Evolutionary conservation across 1,140 invertebrate species (phyloP).

Genomic region (Asobara japonica): DNA sequence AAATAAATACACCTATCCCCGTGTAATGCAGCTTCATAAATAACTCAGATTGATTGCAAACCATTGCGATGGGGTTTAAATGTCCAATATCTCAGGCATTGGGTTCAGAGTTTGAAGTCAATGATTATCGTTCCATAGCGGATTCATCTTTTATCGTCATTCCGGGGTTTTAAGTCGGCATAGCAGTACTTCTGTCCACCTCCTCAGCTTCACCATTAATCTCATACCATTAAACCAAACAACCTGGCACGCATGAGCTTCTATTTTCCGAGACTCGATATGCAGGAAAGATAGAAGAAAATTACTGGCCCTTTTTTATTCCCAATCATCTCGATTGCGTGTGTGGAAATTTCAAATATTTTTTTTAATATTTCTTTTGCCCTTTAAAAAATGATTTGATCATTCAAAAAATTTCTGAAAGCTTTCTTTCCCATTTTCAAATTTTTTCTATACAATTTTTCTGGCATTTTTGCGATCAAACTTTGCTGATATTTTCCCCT

Average conservation of each 20-base stretch:
- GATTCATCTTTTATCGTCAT: background rate
- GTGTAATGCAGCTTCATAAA: background rate
- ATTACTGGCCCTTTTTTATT: background rate
- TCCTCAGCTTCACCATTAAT: conserved; percentile 37
- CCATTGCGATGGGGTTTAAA: background rate
- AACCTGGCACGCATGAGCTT: conserved; percentile 43
- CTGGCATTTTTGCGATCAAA: too few relatives aligned
- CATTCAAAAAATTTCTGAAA: too few relatives aligned
- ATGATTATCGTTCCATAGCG: background rate
- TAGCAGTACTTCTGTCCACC: background rate
- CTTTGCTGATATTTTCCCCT: too few relatives aligned
- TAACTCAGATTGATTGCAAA: background rate
- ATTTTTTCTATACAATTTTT: too few relatives aligned
- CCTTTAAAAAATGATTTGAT: too few relatives aligned
- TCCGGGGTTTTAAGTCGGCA: background rate
- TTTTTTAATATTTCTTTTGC: too few relatives aligned
- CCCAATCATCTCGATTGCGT: background rate
- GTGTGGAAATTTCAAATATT: background rate
- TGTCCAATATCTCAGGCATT: background rate
- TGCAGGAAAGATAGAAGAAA: conserved; percentile 2
- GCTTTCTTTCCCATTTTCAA: too few relatives aligned
- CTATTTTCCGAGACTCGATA: conserved; percentile 32
- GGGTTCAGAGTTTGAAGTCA: background rate
- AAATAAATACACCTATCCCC: background rate
- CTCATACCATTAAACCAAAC: conserved; percentile 39